Evolutionary conservation across 2,888 invertebrate genomes (phyloP).

Genomic region (Conus canariensis): DNA sequence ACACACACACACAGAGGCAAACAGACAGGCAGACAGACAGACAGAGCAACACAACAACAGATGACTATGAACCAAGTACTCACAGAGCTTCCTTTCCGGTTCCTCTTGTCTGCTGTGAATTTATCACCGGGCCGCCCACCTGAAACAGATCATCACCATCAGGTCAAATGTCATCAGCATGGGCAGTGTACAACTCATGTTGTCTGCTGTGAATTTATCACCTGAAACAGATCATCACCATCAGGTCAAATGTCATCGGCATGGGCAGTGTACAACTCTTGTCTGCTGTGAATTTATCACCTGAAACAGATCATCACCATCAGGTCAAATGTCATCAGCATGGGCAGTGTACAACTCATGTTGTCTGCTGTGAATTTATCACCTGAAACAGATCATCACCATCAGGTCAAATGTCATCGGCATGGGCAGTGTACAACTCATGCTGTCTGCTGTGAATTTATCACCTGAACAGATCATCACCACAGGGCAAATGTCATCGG

Average conservation of each 20-base stretch:
- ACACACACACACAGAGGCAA: conserved; percentile 1
- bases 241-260: no score
- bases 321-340: no score
- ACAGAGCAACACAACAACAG: background rate
- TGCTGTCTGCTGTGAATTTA: conserved; percentile 51
- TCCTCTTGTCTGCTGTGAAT: conserved; percentile 52
- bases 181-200: conserved; percentile 35
- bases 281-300: conserved; percentile 52
- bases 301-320: conserved; percentile 18
- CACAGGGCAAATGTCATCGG: no score
- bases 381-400: conserved; percentile 27
- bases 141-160: conserved; percentile 4
- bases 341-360: conserved; percentile 31
- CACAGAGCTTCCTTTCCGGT: conserved; percentile 55
- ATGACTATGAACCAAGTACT: conserved; percentile 30
- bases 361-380: conserved; percentile 52
- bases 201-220: conserved; percentile 51
- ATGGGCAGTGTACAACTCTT: conserved; percentile 30
- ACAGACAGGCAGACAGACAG: conserved; percentile 17
- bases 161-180: no score
- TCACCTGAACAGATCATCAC: conserved; percentile 38
- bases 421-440: conserved; percentile 10
- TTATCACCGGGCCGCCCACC: conserved; percentile 51
- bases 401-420: no score
- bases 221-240: conserved; percentile 27